These are phyloP conservation scores for Chionodraco myersi DNA, from an alignment of 2,113 vertebrate species.

Conservation along the genomic window DNA sequence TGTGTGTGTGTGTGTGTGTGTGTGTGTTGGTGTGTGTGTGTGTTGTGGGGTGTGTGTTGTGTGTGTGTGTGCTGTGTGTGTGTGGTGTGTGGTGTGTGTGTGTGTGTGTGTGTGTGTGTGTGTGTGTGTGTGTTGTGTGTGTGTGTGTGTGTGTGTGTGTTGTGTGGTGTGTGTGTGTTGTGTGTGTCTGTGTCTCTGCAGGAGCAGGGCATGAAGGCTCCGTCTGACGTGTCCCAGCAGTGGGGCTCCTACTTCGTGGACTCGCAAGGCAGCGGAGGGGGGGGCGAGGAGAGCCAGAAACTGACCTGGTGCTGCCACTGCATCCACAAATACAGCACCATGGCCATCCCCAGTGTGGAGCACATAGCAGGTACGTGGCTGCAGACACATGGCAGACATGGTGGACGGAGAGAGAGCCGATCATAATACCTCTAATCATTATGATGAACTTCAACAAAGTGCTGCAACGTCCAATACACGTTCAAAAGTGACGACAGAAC, in stretches of 20 bases:
- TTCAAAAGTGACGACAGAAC: neutral
- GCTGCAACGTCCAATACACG: neutral
- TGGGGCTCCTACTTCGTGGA: constrained; percentile 97
- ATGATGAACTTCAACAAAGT: neutral
- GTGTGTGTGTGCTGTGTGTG: too few species aligned
- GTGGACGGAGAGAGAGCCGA: neutral
- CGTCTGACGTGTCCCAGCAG: constrained; percentile 86
- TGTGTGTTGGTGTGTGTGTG: too few species aligned
- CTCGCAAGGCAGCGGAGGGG: constrained; percentile 75
- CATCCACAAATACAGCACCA: constrained; percentile 92
- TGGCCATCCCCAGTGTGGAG: constrained; percentile 94
- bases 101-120: too few species aligned
- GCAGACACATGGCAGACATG: neutral
- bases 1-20: too few species aligned
- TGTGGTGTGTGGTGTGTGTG: too few species aligned
- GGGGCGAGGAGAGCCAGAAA: constrained; percentile 82
- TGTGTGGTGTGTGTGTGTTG: too few species aligned
- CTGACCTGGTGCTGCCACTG: constrained; percentile 92
- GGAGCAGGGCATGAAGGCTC: constrained; percentile 85
- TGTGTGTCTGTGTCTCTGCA: constrained; percentile 55
- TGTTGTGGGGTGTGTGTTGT: too few species aligned
- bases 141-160: too few species aligned
- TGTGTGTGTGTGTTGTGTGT: too few species aligned
- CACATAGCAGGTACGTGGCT: constrained; percentile 90
- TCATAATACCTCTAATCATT: neutral